Base-by-base conservation (phyloP, 2,113 vertebrate genomes). In the Sceloporus tristichus region DNA sequence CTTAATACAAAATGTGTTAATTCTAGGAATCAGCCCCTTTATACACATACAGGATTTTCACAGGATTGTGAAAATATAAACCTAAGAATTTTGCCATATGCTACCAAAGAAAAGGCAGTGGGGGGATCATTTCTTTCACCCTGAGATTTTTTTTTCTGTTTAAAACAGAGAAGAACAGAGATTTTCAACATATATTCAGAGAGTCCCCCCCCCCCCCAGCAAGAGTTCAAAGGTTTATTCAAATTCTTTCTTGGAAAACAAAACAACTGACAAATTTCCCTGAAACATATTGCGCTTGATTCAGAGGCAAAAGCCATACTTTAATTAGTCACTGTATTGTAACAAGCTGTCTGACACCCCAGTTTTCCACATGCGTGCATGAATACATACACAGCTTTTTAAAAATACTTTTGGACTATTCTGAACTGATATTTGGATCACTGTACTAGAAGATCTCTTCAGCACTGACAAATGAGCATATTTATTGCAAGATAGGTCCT, bases 1-100 rank as follows among this genome's bases (percentile, higher is more conserved):
- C 48, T 87, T 91, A 56, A 74, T 86, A 86, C 81, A 90, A 88
- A 76, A 90, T 88, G n/a, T 82, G 79, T 79, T 87, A 92, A 90
- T 76, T 2, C 8, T 85, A 65, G 48, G 54, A 94, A 93, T 93
- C 1, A 66, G 42, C 74, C 16, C 53, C 9, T 78, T 59, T 54
- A 86, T 7, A 0, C 56, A 40, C 6, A 6, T 23, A 82, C 48
- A 73, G 65, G 79, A 2, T 77, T 71, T 75, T 78, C 19, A 82
- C 48, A 73, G 65, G 79, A 2, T 77, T 71, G 77, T 78, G 53
- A 10, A n/a, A 66, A 5, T 81, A 53, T n/a, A 90, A 85, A 90
- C 18, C 19, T 16, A 85, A 0, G 0, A 5, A 42, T 79, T 81
- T 88, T 62, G 87, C 0, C 21, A 76, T 34, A 11, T 19, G n/a